Base-by-base conservation (phyloP, 2,888 invertebrate genomes). In the Smittia sp. region DNA sequence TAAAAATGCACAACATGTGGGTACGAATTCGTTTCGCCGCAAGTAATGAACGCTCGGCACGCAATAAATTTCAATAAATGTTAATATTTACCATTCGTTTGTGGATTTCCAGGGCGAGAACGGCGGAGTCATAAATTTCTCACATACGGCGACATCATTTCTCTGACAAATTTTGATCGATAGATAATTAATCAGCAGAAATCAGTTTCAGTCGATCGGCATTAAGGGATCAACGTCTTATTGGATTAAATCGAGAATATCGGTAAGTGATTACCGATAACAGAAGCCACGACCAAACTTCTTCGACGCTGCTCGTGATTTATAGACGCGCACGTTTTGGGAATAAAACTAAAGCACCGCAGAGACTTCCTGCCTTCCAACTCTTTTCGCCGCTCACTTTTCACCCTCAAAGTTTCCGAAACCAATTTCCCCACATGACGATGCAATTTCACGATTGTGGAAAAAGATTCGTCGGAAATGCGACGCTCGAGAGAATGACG, bases 101-200 rank as follows among this genome's bases (percentile, higher is more conserved):
- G 58, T 58, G 6, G 24, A 46, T 46, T 46, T 46, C 15, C 46
- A n/a, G 38, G 38, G 4, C 22, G 7, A 18, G n/a, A 46, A 11
- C 18, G 2, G n/a, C 2, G 4, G 20, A 22, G 18, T 22, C 58
- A 58, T 58, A 58, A 58, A 58, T 58, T 58, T 58, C 58, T 58
- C 58, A 58, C 58, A 18, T 2, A 9, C 58, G 22, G 18, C 11
- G 58, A 58, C 18, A n/a, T 46, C 46, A 46, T 46, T 63, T 63
- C 63, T 69, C 2, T 69, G 69, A 69, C 54, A 69, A 69, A 69
- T 69, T 69, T 69, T 69, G 54, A 69, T 69, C n/a, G 69, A 69
- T 69, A 18, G 69, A n/a, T 18, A 54, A 27, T 52, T 54, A 69
- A 69, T 69, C 69, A 69, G 22, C 7, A 27, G 4, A 54, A 69